A percentile compares a stretch with the other conserved stretches of the same genome.
Evolutionary conservation across 2,797 vertebrate species (phyloP).

Genomic region (Sebastes matsubarae): DNA sequence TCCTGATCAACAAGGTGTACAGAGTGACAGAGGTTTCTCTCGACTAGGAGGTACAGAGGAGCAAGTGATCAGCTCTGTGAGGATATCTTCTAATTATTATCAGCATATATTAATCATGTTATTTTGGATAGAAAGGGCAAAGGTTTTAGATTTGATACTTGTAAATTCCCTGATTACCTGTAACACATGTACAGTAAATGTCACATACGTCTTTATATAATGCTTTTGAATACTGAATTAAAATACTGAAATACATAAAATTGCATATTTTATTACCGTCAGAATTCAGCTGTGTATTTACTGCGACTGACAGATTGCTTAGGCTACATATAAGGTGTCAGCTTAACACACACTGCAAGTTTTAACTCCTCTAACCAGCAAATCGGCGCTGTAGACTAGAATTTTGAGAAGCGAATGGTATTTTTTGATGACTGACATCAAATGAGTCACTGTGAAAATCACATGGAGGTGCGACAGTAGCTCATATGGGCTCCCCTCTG

Average conservation of each 20-base stretch:
- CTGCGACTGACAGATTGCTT: background rate
- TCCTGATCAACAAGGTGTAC: constrained; percentile 89
- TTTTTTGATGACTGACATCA: background rate
- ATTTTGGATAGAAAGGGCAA: background rate
- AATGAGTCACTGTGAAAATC: background rate
- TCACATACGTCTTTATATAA: background rate
- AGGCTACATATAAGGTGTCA: background rate
- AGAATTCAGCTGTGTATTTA: background rate
- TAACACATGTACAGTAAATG: constrained; percentile 15
- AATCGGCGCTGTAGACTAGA: background rate
- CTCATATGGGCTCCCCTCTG: background rate
- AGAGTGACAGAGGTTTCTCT: constrained; percentile 72
- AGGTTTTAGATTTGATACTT: background rate
- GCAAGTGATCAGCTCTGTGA: background rate
- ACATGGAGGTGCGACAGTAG: background rate
- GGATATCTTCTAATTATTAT: background rate
- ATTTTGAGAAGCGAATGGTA: background rate
- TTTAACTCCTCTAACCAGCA: background rate
- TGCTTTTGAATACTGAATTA: background rate
- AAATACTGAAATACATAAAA: constrained; percentile 1
- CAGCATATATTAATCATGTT: background rate
- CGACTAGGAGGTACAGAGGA: constrained; percentile 19
- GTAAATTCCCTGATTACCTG: background rate
- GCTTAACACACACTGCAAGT: background rate
- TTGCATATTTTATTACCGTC: background rate